phyloP scores from a whole-genome alignment of 2,888 invertebrate genomes.

The Odontocerum albicorne region DNA sequence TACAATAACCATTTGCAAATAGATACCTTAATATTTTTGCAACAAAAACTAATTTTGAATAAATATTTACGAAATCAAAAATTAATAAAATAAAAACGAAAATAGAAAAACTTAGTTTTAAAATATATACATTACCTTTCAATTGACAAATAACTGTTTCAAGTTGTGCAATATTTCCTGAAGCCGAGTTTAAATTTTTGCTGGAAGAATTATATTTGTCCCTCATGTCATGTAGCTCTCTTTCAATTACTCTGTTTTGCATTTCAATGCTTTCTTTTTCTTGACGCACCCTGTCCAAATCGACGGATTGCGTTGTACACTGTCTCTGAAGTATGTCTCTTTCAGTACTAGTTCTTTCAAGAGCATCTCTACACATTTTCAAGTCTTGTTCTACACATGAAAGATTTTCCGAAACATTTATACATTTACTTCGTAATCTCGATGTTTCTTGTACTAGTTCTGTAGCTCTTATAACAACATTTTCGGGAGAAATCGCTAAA shows the following conservation, averaged over 20 bases:
- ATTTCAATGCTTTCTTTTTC: conserved; percentile 77
- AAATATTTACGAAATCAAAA: too few species aligned
- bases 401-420: conserved; percentile 61
- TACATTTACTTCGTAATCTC: conserved; percentile 63
- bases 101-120: too few species aligned
- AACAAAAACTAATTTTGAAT: too few species aligned
- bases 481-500: conserved; percentile 67
- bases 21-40: too few species aligned
- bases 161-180: conserved; percentile 69
- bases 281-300: conserved; percentile 71
- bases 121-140: conserved; percentile 67
- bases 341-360: conserved; percentile 66
- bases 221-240: conserved; percentile 70
- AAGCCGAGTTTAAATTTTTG: conserved; percentile 66
- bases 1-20: too few species aligned
- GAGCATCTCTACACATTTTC: conserved; percentile 64
- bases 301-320: conserved; percentile 68
- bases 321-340: conserved; percentile 77
- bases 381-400: conserved; percentile 66
- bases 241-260: conserved; percentile 71
- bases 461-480: conserved; percentile 73
- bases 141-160: conserved; percentile 68
- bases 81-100: too few species aligned
- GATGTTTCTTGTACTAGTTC: conserved; percentile 76
- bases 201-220: conserved; percentile 67